Evolutionary conservation across 2,113 vertebrate species (phyloP).

Genomic region (Puffinus mauretanicus): DNA sequence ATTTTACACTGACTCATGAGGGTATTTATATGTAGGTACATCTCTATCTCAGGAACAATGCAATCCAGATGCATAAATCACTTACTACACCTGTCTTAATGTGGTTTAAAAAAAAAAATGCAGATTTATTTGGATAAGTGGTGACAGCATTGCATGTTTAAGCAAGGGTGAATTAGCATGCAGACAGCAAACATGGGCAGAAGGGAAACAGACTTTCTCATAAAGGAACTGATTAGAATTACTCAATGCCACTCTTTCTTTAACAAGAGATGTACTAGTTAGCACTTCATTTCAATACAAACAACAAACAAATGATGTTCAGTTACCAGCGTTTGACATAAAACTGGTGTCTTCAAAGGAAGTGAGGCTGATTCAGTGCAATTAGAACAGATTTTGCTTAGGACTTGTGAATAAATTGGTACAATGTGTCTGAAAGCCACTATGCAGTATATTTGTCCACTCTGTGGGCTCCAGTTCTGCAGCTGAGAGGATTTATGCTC

Average conservation of each 20-base stretch:
- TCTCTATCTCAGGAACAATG: background rate
- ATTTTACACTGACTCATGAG: background rate
- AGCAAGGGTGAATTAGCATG: constrained; percentile 57
- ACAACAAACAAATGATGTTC: constrained; percentile 31
- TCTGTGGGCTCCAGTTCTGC: background rate
- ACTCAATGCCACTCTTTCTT: constrained; percentile 19
- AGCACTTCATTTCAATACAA: constrained; percentile 40
- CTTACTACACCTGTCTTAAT: background rate
- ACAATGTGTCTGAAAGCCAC: background rate
- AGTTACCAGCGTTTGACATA: constrained; percentile 9
- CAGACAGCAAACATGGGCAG: constrained; percentile 44
- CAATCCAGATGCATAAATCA: background rate
- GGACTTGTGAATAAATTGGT: background rate
- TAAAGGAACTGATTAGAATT: constrained; percentile 48
- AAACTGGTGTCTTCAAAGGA: constrained; percentile 8
- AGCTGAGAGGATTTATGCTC: background rate
- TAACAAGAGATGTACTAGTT: constrained; percentile 42
- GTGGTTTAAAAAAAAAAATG: background rate
- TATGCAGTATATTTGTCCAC: background rate
- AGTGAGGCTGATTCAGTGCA: background rate
- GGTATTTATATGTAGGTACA: background rate
- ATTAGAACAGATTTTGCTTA: constrained; percentile 5
- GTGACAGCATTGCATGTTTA: background rate
- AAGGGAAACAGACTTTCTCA: constrained; percentile 55
- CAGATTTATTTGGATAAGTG: background rate